A percentile compares a stretch with the other conserved stretches of the same genome.
These are phyloP conservation scores for Mesochorus sp. DNA, from an alignment of 2,888 invertebrate genomes.

Conservation along the genomic window DNA sequence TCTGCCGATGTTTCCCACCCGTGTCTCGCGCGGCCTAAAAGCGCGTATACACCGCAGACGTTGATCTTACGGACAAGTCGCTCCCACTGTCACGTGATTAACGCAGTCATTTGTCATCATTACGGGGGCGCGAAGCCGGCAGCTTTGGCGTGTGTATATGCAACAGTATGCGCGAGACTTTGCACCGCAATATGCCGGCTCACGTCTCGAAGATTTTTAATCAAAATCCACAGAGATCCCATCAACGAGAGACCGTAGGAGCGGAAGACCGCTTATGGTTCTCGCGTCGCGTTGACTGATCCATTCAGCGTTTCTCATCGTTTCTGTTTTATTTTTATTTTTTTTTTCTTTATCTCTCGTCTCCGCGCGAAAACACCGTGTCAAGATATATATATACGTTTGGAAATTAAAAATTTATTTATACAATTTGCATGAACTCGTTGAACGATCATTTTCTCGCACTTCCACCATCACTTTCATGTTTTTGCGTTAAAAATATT, in stretches of 20 bases:
- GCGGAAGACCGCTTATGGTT: conserved; percentile 27
- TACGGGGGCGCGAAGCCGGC: conserved; percentile 68
- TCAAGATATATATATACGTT: conserved; percentile 15
- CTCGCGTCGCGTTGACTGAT: conserved; percentile 37
- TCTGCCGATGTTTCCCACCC: not conserved
- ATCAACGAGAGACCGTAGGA: no score
- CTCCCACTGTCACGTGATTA: conserved; percentile 73
- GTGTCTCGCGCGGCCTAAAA: conserved; percentile 25
- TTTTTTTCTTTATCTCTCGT: conserved; percentile 13
- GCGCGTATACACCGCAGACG: conserved; percentile 7
- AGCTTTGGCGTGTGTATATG: conserved; percentile 41
- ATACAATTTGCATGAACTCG: conserved; percentile 3
- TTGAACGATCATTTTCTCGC: not conserved
- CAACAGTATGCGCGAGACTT: conserved; percentile 38
- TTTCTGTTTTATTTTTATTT: conserved; percentile 43
- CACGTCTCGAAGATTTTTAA: conserved; percentile 68
- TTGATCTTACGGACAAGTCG: conserved; percentile 64
- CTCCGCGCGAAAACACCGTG: not conserved
- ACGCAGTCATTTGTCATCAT: conserved; percentile 77
- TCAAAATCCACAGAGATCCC: conserved; percentile 65
- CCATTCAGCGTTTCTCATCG: conserved; percentile 50
- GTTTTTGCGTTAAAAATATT: no score
- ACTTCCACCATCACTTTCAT: no score
- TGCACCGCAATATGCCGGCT: conserved; percentile 11
- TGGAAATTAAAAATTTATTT: conserved; percentile 33